Evolutionary conservation across 2,113 vertebrate genomes (phyloP), one percentile per base, ranked within the genome.

Genomic region (Larimichthys polyactis): DNA sequence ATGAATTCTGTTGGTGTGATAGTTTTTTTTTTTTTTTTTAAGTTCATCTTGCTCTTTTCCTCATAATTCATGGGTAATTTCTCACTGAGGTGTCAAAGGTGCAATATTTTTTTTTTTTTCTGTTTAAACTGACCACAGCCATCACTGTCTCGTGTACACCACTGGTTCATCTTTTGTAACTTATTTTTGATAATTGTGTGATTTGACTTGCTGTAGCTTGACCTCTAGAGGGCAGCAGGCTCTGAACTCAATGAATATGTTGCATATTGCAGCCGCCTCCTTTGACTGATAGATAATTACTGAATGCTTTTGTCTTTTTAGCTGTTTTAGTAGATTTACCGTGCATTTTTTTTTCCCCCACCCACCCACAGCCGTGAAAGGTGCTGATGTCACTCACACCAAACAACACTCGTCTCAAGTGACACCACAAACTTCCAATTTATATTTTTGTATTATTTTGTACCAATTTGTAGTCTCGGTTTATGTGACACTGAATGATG

Each of bases 201-300:
- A 83, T 74, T 77, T 85, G 74, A 91, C 81, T 81, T 83, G 46
- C 81, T 87, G 74, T 82, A 71, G 60, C 52, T 69, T 49, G 71
- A 55, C 80, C 72, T 80, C 48, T 73, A 77, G 75, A 85, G 81
- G 78, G 65, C 90, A 62, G 85, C 43, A 32, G 67, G 75, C 80
- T 88, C 78, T 85, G 83, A 90, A 85, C 81, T 83, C 85, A 69
- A 72, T 90, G 65, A 91, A 75, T 90, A 92, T 92, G 94, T 94
- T 94, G 93, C 94, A 94, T 92, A 93, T 94, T 95, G 94, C 92
- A 94, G 93, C 94, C 82, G 52, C 85, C 75, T 70, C 49, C 59
- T 84, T 78, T 43, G 73, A 87, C 52, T 80, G 72, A 87, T 72
- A 67, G 74, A 76, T 74, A 76, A 48, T 76, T 71, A 78, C 86